These are phyloP conservation scores for Styela clava DNA, from an alignment of 23 tunicate species.

Conservation along the genomic window DNA sequence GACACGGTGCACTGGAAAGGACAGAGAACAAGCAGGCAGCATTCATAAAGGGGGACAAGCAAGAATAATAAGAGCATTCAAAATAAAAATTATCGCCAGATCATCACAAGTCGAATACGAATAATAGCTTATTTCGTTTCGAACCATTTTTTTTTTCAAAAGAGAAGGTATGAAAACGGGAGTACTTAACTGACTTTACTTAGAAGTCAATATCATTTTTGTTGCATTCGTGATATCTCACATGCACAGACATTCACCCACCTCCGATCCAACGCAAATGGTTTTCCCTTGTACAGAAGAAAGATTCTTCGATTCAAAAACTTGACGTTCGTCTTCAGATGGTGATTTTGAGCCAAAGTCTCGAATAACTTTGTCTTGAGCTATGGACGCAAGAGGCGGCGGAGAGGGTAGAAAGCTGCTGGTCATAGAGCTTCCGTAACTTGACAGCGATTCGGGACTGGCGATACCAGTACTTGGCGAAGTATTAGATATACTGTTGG, in stretches of 20 bases:
- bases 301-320: background rate
- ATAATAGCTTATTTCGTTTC: no score
- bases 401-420: background rate
- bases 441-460: conserved; percentile 10
- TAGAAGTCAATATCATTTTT: no score
- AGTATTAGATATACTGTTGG: background rate
- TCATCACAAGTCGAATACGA: no score
- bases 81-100: no score
- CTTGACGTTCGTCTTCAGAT: background rate
- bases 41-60: background rate
- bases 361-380: background rate
- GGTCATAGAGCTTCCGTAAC: conserved; percentile 14
- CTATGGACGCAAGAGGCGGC: background rate
- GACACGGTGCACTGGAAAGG: background rate
- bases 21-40: background rate
- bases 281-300: background rate
- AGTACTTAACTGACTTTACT: no score
- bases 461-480: background rate
- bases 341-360: no score
- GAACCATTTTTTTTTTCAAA: no score
- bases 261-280: background rate
- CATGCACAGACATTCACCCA: background rate
- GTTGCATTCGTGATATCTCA: no score
- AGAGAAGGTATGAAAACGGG: no score
- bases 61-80: background rate